These are phyloP conservation scores for Chaunax sp. DNA, from an alignment of 2,797 vertebrate species.

Conservation along the genomic window DNA sequence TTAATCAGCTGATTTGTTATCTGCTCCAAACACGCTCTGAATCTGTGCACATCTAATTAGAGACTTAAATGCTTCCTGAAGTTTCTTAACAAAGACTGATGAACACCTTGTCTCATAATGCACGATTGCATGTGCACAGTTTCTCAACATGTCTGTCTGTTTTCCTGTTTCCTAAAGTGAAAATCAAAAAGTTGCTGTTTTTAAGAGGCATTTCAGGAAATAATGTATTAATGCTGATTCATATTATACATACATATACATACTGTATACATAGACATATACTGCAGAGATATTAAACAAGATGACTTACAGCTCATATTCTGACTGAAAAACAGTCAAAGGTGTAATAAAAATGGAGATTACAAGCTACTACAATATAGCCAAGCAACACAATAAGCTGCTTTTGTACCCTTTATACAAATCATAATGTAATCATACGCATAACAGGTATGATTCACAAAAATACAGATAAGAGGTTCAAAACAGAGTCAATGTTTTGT, in stretches of 20 bases:
- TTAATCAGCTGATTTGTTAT: constrained; percentile 63
- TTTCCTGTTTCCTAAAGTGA: not conserved
- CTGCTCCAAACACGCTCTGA: constrained; percentile 53
- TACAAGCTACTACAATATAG: not conserved
- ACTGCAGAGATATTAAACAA: no score
- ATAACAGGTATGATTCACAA: not conserved
- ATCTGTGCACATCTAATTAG: constrained; percentile 58
- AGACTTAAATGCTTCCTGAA: constrained; percentile 59
- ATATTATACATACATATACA: no score
- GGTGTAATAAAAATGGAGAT: not conserved
- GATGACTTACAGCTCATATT: no score
- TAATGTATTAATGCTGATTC: not conserved
- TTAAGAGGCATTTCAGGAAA: not conserved
- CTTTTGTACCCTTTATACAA: not conserved
- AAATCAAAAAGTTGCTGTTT: not conserved
- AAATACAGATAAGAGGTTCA: not conserved
- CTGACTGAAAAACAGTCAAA: not conserved
- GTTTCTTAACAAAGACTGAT: constrained; percentile 66
- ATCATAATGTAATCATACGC: not conserved
- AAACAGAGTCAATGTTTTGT: not conserved
- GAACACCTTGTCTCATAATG: constrained; percentile 33
- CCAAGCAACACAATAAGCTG: not conserved
- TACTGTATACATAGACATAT: not conserved
- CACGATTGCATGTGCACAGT: constrained; percentile 7
- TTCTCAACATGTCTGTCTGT: not conserved